Percentiles rank a stretch among this genome's conserved stretches.
Evolutionary conservation across 2,888 invertebrate species (phyloP).

Genomic region (Aspidiotus rigidus): DNA sequence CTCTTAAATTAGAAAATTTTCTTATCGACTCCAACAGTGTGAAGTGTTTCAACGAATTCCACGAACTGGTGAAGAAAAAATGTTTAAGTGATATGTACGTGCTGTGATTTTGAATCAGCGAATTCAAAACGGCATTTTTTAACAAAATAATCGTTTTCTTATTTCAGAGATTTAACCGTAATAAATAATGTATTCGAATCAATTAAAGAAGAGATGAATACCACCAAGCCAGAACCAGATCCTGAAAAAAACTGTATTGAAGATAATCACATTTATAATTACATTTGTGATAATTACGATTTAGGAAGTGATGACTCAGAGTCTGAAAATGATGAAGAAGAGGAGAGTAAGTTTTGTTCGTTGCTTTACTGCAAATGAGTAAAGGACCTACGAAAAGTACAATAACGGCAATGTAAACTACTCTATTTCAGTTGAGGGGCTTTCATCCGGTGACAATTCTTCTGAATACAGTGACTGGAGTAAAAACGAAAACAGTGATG

Average conservation of each 20-base stretch:
- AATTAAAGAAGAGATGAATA: background rate
- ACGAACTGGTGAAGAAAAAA: no score
- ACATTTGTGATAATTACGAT: background rate
- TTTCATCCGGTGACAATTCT: background rate
- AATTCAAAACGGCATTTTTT: no score
- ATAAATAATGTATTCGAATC: background rate
- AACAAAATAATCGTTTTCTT: background rate
- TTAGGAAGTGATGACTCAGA: background rate
- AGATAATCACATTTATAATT: background rate
- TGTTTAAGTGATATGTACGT: no score
- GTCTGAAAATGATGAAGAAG: background rate
- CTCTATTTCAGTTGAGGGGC: background rate
- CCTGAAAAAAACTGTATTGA: background rate
- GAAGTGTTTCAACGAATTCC: no score
- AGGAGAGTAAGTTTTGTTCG: background rate
- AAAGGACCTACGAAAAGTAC: background rate
- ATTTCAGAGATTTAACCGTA: background rate
- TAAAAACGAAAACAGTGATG: conserved; percentile 6
- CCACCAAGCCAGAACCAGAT: background rate
- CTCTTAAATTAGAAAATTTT: background rate
- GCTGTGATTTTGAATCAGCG: no score
- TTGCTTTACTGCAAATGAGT: background rate
- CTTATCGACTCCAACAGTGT: no score
- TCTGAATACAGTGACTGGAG: conserved; percentile 19
- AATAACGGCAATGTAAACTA: background rate